A percentile compares a stretch with the other conserved stretches of the same genome.
Conservation (phyloP, 2,113 vertebrate genomes). For the Apaloderma vittatum region DNA sequence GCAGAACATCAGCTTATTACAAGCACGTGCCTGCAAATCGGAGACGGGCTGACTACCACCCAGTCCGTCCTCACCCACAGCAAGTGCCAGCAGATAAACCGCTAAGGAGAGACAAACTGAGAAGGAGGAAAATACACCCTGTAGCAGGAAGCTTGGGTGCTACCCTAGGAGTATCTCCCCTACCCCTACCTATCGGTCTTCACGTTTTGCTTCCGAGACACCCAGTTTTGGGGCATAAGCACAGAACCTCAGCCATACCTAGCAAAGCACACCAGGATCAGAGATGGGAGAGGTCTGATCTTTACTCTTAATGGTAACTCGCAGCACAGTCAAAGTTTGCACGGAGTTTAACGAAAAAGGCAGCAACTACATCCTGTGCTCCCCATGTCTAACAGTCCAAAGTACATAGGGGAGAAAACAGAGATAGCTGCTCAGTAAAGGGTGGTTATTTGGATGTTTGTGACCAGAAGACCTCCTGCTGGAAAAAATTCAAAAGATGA, state of each 20-base stretch:
- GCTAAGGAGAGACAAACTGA: background rate
- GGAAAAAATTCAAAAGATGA: background rate
- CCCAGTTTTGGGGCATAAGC: background rate
- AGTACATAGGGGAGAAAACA: background rate
- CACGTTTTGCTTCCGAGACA: background rate
- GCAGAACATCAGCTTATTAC: background rate
- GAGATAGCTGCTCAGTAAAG: background rate
- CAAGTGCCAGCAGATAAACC: background rate
- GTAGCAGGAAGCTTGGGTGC: background rate
- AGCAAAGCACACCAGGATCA: background rate
- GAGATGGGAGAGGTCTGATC: background rate
- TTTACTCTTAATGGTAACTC: background rate
- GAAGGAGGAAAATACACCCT: background rate
- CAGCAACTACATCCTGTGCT: background rate
- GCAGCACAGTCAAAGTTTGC: background rate
- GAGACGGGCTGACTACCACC: background rate
- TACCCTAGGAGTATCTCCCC: background rate
- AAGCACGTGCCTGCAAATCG: background rate
- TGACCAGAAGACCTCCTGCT: background rate
- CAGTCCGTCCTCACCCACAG: fast-evolving
- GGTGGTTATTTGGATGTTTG: background rate
- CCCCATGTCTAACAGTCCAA: background rate
- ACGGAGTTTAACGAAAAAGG: background rate
- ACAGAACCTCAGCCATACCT: background rate
- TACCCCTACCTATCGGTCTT: background rate